phyloP scores from a whole-genome alignment of 2,113 vertebrate genomes.

The Illadopsis cleaveri region DNA sequence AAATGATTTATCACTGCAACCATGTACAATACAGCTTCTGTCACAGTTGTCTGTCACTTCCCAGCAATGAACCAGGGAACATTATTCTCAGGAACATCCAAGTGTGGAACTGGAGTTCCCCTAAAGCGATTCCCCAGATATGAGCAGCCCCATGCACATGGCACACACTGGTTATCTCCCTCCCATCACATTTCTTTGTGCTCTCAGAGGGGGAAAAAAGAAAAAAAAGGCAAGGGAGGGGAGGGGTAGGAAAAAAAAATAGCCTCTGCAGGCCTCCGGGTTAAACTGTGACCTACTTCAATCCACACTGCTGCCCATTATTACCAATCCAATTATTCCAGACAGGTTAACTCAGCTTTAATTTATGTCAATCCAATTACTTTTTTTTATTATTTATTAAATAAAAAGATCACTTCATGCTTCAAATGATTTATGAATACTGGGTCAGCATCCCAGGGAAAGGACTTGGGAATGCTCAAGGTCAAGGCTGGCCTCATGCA shows the following conservation, averaged over 20 bases:
- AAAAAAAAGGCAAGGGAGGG: background rate
- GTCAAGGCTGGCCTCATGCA: constrained; percentile 1
- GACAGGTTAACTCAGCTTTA: constrained; percentile 69
- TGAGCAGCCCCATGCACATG: background rate
- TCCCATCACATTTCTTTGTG: background rate
- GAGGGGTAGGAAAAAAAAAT: background rate
- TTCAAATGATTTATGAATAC: constrained; percentile 45
- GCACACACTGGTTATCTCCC: background rate
- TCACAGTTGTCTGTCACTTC: background rate
- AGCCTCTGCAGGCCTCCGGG: constrained; percentile 25
- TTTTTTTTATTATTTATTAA: constrained; percentile 21
- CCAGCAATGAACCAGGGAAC: background rate
- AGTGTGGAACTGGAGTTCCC: background rate
- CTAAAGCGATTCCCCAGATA: background rate
- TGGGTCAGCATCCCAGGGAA: constrained; percentile 26
- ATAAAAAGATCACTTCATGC: constrained; percentile 33
- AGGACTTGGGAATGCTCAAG: constrained; percentile 35
- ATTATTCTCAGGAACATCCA: background rate
- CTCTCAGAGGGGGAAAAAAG: background rate
- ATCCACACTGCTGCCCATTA: constrained; percentile 52
- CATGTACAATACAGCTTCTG: background rate
- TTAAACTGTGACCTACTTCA: constrained; percentile 66
- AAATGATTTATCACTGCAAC: background rate
- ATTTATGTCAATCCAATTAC: constrained; percentile 65
- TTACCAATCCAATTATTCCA: constrained; percentile 69